These are phyloP conservation scores for Triops cancriformis DNA, from an alignment of 1,140 invertebrate species.

Conservation along the genomic window DNA sequence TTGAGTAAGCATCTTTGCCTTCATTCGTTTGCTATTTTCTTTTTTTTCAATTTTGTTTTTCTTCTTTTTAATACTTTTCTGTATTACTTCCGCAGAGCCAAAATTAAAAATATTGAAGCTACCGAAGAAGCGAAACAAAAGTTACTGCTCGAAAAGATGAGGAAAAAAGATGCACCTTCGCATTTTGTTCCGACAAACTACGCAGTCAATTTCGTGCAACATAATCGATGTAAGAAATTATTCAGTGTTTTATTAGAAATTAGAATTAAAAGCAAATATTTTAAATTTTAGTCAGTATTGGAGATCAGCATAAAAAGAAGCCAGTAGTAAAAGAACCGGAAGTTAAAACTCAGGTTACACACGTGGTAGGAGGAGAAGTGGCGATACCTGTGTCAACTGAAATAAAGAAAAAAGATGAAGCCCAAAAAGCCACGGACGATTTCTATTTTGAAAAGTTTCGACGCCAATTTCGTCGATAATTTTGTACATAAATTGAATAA, in stretches of 20 bases:
- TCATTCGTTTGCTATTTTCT: not conserved
- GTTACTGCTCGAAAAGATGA: slow-evolving; percentile 74
- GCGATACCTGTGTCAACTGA: slow-evolving; percentile 46
- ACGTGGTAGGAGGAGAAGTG: slow-evolving; percentile 43
- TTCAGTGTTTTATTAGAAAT: slow-evolving; percentile 23
- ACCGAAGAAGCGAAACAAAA: slow-evolving; percentile 95
- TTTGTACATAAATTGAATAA: not conserved
- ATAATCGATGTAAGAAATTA: slow-evolving; percentile 67
- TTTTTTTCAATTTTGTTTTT: slow-evolving; percentile 31
- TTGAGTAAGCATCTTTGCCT: slow-evolving; percentile 59
- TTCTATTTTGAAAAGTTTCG: slow-evolving; percentile 95
- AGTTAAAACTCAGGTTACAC: slow-evolving; percentile 44
- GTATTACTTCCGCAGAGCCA: slow-evolving; percentile 52
- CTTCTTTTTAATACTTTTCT: too few species aligned
- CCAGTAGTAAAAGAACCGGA: slow-evolving; percentile 35
- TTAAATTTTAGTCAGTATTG: slow-evolving; percentile 41
- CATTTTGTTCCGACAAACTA: slow-evolving; percentile 96
- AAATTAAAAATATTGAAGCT: slow-evolving; percentile 95
- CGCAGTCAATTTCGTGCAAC: slow-evolving; percentile 95
- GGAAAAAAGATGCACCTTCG: slow-evolving; percentile 87
- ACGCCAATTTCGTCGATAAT: slow-evolving; percentile 89
- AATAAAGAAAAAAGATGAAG: slow-evolving; percentile 53
- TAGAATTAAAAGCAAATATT: not conserved
- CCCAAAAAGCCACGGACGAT: slow-evolving; percentile 89
- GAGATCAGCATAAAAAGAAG: slow-evolving; percentile 65